These are phyloP conservation scores for Harpalus rubripes DNA, from an alignment of 2,888 invertebrate genomes.

Conservation along the genomic window DNA sequence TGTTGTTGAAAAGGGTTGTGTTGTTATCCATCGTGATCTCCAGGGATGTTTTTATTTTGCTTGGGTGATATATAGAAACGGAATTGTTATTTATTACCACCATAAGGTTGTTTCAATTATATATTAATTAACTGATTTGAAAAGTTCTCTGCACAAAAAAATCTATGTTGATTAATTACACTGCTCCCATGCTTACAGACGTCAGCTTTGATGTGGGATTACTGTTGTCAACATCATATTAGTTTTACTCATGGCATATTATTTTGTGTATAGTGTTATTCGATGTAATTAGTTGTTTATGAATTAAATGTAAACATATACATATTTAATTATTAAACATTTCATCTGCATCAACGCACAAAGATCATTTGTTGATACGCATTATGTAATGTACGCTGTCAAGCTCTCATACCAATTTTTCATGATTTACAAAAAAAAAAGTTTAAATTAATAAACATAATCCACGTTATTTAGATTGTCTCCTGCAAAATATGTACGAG, in stretches of 20 bases:
- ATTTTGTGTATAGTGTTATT: conserved; percentile 5
- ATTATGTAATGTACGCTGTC: background rate
- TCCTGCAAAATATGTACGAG: no score
- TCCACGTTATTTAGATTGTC: no score
- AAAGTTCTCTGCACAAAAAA: conserved; percentile 6
- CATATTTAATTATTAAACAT: conserved; percentile 19
- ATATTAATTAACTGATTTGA: conserved; percentile 41
- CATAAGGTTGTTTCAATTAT: conserved; percentile 27
- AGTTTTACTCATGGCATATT: background rate
- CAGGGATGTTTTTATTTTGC: conserved; percentile 58
- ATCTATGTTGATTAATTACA: conserved; percentile 20
- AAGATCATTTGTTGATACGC: conserved; percentile 11
- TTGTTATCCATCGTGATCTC: conserved; percentile 55
- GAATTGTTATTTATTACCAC: conserved; percentile 55
- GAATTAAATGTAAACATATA: conserved; percentile 37
- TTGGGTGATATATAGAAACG: conserved; percentile 58
- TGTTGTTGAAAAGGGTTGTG: conserved; percentile 42
- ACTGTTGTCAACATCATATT: conserved; percentile 7
- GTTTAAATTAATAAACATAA: background rate
- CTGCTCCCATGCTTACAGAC: background rate
- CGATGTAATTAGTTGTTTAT: conserved; percentile 13
- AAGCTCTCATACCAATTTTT: background rate
- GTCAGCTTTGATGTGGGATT: conserved; percentile 10
- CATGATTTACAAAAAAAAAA: background rate
- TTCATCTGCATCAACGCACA: background rate